These are phyloP conservation scores for Clunio marinus DNA, from an alignment of 2,888 invertebrate genomes.

Conservation along the genomic window DNA sequence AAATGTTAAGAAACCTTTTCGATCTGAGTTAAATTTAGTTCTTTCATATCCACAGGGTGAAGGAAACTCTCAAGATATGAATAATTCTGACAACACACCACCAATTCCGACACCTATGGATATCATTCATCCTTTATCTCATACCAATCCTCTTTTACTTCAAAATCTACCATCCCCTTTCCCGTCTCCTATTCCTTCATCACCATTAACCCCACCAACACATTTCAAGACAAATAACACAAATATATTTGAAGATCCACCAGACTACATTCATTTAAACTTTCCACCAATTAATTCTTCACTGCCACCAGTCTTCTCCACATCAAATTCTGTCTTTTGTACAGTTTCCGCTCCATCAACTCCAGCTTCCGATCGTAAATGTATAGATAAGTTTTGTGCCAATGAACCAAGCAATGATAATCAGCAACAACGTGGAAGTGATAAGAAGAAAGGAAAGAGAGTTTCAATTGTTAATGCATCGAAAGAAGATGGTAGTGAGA, in stretches of 20 bases:
- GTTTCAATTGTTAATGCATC: conserved; percentile 32
- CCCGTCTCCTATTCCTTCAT: conserved; percentile 18
- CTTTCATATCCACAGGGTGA: conserved; percentile 44
- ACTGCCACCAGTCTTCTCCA: conserved; percentile 5
- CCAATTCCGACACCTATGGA: conserved; percentile 50
- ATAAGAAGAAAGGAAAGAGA: conserved; percentile 34
- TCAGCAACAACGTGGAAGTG: neutral
- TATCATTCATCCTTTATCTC: conserved; percentile 41
- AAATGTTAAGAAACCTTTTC: conserved; percentile 46
- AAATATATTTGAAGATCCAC: neutral
- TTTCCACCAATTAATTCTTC: conserved; percentile 27
- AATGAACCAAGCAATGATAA: conserved; percentile 11
- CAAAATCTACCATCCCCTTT: conserved; percentile 24
- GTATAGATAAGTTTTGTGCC: conserved; percentile 23
- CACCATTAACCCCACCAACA: conserved; percentile 28
- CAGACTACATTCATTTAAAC: conserved; percentile 19
- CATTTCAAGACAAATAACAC: conserved; percentile 29
- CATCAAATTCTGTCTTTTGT: conserved; percentile 31
- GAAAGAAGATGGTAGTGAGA: conserved; percentile 11
- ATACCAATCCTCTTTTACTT: neutral
- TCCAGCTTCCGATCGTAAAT: conserved; percentile 30
- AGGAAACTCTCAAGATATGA: neutral
- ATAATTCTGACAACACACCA: conserved; percentile 42
- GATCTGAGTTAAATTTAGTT: conserved; percentile 51
- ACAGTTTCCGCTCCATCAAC: conserved; percentile 34